phyloP scores from a whole-genome alignment of 23 tunicate genomes.

The Ciona savignyi region DNA sequence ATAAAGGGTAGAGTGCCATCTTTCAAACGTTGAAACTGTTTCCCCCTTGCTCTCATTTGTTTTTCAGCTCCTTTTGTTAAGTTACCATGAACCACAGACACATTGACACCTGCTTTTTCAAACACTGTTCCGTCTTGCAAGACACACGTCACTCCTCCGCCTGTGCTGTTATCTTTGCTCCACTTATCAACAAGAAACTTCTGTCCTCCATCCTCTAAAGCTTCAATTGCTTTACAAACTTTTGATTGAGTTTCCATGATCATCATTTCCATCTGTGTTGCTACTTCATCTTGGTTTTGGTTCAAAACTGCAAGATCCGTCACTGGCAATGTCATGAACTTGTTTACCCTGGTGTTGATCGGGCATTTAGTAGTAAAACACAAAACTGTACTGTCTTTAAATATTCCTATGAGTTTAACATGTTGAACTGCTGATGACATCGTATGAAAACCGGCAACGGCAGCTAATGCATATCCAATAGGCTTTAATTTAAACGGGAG shows the following conservation, averaged over 20 bases:
- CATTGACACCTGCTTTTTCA: conserved; percentile 95
- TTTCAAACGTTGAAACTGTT: conserved; percentile 25
- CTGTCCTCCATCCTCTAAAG: conserved; percentile 43
- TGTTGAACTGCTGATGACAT: too few relatives aligned
- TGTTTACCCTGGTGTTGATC: too few relatives aligned
- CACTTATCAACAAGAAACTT: conserved; percentile 77
- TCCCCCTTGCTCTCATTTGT: conserved; percentile 75
- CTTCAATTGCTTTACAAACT: conserved; percentile 68
- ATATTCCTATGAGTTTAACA: too few relatives aligned
- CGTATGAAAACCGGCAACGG: neutral
- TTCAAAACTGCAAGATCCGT: conserved; percentile 30
- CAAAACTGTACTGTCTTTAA: too few relatives aligned
- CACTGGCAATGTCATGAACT: conserved; percentile 57
- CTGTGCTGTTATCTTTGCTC: conserved; percentile 65
- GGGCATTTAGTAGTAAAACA: too few relatives aligned
- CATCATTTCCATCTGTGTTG: conserved; percentile 72
- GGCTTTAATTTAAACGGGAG: neutral
- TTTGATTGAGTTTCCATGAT: conserved; percentile 88
- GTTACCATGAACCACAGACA: conserved; percentile 69
- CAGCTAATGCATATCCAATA: conserved; percentile 1
- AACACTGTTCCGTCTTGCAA: conserved; percentile 89
- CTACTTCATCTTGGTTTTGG: conserved; percentile 20
- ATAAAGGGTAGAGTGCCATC: conserved; percentile 82
- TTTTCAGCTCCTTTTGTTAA: conserved; percentile 71
- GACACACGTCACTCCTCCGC: conserved; percentile 95